Evolutionary conservation across 2,113 vertebrate species (phyloP), one percentile per base, ranked within the genome.

Genomic region (Nyctereutes procyonoides): DNA sequence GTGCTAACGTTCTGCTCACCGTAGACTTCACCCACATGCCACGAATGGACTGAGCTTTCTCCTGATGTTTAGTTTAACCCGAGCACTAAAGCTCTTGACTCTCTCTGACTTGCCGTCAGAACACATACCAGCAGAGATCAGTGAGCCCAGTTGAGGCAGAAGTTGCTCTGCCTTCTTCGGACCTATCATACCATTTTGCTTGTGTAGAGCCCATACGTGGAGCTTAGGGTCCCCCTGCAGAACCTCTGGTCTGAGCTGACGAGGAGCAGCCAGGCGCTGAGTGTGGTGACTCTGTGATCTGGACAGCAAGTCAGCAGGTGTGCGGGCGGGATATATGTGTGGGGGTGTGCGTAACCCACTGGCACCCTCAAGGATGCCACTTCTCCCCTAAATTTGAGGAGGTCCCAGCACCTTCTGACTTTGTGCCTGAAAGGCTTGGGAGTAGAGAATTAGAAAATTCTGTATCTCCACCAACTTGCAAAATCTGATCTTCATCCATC

Each of bases 151-250:
- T 10, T n/a, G 81, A 71, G 60, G 55, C 81, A 93, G 88, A 93
- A 62, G 13, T 16, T 55, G 13, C 30, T 26, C 9, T 69, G 20
- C 74, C 22, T 2, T 85, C 48, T 93, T 74, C 90, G 48, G n/a
- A 4, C 17, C 30, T 73, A 0, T 32, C 4, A 9, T 3, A 5
- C 38, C 13, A 0, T 35, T 80, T 51, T 3, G 13, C 16, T 62
- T 28, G 20, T 10, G 24, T 24, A 48, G 63, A 48, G 19, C 87
- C 20, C 15, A 55, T 16, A 16, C 58, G 19, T 53, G 62, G 88
- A 51, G 35, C 71, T 17, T 48, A 43, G 28, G 3, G 48, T 87
- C 53, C n/a, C 60, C 38, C 48, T 19, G 38, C 30, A 65, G 43
- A 79, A 82, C 35, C 51, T 8, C 2, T 48, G 74, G 26, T 26